Conservation (phyloP, 1,140 invertebrate genomes). For the Bombus ignitus region DNA sequence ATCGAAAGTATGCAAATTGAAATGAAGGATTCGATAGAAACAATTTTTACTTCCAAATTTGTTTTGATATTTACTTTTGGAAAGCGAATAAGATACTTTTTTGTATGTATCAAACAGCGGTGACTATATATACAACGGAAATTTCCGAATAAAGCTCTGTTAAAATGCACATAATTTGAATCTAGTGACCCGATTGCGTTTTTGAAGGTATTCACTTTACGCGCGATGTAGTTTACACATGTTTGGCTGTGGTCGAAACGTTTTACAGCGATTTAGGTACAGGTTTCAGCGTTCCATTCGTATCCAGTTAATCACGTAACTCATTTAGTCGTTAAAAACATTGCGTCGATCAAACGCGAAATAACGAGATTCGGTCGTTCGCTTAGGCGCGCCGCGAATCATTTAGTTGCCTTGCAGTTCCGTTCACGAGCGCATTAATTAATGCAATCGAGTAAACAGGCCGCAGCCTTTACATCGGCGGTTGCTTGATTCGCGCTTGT, state of each 20-base stretch:
- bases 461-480: constrained; percentile 9
- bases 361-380: constrained; percentile 61
- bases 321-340: constrained; percentile 38
- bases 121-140: too few relatives aligned
- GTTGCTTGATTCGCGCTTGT: neutral
- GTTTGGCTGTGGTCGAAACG: neutral
- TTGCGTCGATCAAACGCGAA: constrained; percentile 63
- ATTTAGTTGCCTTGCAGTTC: constrained; percentile 53
- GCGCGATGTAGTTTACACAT: neutral
- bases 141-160: neutral
- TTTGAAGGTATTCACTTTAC: neutral
- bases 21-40: too few relatives aligned
- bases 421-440: constrained; percentile 45
- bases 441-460: constrained; percentile 43
- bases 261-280: constrained; percentile 31
- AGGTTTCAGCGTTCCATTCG: neutral
- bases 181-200: neutral
- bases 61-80: neutral
- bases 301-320: constrained; percentile 31
- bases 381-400: constrained; percentile 61
- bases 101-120: too few relatives aligned
- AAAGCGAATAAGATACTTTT: too few relatives aligned
- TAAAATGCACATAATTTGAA: neutral
- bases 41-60: too few relatives aligned
- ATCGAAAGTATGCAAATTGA: too few relatives aligned